phyloP scores from a whole-genome alignment of 2,888 invertebrate genomes.

The Harpalus rufipes region DNA sequence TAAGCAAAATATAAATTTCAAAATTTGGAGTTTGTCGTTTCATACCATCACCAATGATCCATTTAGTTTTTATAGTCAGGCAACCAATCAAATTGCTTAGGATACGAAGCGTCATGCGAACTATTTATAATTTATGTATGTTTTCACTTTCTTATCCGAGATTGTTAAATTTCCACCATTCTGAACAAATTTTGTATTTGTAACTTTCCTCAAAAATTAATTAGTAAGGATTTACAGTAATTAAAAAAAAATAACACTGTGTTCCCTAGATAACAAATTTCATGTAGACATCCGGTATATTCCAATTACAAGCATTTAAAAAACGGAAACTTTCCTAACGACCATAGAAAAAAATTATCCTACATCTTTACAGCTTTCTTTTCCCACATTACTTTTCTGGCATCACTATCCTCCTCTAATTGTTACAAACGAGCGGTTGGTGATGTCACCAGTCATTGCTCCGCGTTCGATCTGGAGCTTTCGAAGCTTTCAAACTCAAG shows the following conservation, averaged over 20 bases:
- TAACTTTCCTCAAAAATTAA: too few species aligned
- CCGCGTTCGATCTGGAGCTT: slow-evolving; percentile 3
- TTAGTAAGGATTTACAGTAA: not conserved
- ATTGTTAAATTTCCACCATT: too few species aligned
- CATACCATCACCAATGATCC: too few species aligned
- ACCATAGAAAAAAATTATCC: not conserved
- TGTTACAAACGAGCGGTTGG: slow-evolving; percentile 56
- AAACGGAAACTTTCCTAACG: not conserved
- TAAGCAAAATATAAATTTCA: too few species aligned
- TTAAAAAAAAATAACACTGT: too few species aligned
- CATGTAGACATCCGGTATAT: not conserved
- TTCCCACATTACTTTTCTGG: slow-evolving; percentile 33
- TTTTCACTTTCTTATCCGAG: too few species aligned
- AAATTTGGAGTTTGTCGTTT: too few species aligned
- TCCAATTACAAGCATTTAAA: not conserved
- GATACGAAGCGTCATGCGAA: too few species aligned
- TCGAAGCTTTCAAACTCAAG: not conserved
- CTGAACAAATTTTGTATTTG: too few species aligned
- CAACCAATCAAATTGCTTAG: too few species aligned
- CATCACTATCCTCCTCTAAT: slow-evolving; percentile 37
- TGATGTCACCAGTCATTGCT: slow-evolving; percentile 49
- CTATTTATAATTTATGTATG: too few species aligned
- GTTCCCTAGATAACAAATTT: not conserved
- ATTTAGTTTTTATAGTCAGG: too few species aligned
- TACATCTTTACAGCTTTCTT: not conserved